Base-by-base conservation (phyloP, 2,797 vertebrate species). In the Labroides dimidiatus region DNA sequence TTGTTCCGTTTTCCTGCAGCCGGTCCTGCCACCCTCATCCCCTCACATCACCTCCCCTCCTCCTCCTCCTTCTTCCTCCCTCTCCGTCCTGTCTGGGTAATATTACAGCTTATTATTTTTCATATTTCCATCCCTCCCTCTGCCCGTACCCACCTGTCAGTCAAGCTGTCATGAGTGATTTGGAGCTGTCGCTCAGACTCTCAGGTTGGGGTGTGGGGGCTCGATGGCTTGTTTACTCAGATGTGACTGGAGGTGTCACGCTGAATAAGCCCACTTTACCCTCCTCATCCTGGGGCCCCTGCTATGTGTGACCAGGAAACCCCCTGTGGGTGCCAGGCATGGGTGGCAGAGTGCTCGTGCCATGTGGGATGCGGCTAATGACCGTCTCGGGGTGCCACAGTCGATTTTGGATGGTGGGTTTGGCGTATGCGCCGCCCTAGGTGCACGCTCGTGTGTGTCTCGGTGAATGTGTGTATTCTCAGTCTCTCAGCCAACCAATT, bases 81-180 rank as follows among this genome's bases (percentile, higher is more conserved):
- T 0, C 57, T 12, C 68, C 30, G 8, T 64, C 73, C 86, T 67
- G 69, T 80, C 82, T 70, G 77, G 81, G 82, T 87, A 86, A 90
- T 87, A 87, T 90, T 89, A 84, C 82, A 73, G 77, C 86, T 93
- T 93, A 90, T 93, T 92, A 91, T 93, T 93, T 89, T 86, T 89
- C 87, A 89, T 86, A 91, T 91, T 92, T 91, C 84, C 86, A 70
- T 65, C 51, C 70, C 82, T 82, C 77, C 81, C 74, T 71, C 65
- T 66, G 67, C 84, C 72, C 77, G 27, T 43, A 69, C 78, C 73
- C 14, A 49, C 74, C 89, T 85, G 88, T 87, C 92, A 91, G 64
- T 87, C 82, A 85, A 77, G 64, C 86, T 92, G 93, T 91, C 91
- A 82, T 62, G 74, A 86, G 81, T 88, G 88, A 91, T 93, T 92